A percentile compares a stretch with the other conserved stretches of the same genome.
phyloP scores from a whole-genome alignment of 2,888 invertebrate genomes.

The Watsonalla binaria region DNA sequence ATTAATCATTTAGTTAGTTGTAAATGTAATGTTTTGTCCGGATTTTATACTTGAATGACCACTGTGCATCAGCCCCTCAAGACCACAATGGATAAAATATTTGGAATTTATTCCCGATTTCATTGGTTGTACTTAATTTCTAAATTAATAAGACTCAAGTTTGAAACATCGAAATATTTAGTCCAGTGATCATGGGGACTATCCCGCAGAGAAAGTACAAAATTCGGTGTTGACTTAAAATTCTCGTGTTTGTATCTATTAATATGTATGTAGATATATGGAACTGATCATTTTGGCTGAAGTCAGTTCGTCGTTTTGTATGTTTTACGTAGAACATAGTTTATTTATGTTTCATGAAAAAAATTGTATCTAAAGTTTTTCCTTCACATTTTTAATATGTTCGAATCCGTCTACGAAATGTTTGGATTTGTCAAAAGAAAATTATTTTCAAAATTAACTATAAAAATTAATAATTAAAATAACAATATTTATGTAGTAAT shows the following conservation, averaged over 20 bases:
- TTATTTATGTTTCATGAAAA: conserved; percentile 57
- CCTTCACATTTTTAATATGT: conserved; percentile 65
- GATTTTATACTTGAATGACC: conserved; percentile 70
- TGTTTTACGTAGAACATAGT: conserved; percentile 66
- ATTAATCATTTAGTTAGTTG: conserved; percentile 27
- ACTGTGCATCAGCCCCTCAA: conserved; percentile 63
- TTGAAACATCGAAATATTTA: conserved; percentile 75
- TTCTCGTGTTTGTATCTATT: conserved; percentile 70
- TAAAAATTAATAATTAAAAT: conserved; percentile 36
- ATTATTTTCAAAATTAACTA: conserved; percentile 76
- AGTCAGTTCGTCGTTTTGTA: conserved; percentile 59
- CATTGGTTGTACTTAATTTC: conserved; percentile 73
- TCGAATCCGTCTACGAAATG: conserved; percentile 75
- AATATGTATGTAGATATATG: conserved; percentile 65
- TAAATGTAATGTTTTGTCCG: conserved; percentile 46
- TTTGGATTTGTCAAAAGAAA: conserved; percentile 63
- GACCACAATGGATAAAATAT: conserved; percentile 73
- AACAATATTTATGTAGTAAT: conserved; percentile 59
- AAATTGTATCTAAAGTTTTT: conserved; percentile 60
- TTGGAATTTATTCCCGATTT: conserved; percentile 55
- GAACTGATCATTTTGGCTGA: conserved; percentile 64
- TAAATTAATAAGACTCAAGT: conserved; percentile 73
- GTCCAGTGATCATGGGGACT: conserved; percentile 72
- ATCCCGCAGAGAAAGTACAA: conserved; percentile 75
- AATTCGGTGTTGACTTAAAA: conserved; percentile 75